phyloP scores from a whole-genome alignment of 2,888 invertebrate genomes.

The Eurytoma californica region DNA sequence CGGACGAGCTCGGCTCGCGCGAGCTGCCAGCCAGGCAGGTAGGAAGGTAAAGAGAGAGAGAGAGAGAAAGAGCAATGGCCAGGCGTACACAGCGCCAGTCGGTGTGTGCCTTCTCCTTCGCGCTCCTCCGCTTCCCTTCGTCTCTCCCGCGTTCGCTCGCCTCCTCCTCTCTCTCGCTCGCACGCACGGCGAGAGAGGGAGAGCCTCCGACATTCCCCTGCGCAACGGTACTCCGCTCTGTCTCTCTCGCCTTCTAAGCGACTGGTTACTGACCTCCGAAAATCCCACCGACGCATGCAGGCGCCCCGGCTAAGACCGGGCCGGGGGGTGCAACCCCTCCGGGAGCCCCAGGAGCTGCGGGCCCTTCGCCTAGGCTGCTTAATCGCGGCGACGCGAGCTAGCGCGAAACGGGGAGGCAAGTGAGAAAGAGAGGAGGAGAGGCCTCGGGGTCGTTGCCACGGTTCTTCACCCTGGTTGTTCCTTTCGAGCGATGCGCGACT shows the following conservation, averaged over 20 bases:
- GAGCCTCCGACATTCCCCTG: conserved; percentile 68
- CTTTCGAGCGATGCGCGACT: conserved; percentile 6
- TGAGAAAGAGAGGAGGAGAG: not conserved
- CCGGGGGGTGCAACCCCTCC: not conserved
- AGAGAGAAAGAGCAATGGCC: conserved; percentile 64
- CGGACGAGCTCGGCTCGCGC: conserved; percentile 17
- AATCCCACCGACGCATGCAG: conserved; percentile 55
- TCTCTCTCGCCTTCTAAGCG: conserved; percentile 1
- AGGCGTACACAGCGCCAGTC: conserved; percentile 53
- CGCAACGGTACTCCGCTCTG: conserved; percentile 71
- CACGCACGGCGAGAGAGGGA: conserved; percentile 1
- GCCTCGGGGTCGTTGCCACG: conserved; percentile 32
- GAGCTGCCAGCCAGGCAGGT: conserved; percentile 51
- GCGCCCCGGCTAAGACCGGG: no score
- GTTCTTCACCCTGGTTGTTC: conserved; percentile 45
- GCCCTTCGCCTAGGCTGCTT: not conserved
- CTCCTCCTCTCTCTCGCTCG: conserved; percentile 26
- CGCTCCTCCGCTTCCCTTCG: conserved; percentile 58
- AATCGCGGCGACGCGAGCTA: not conserved
- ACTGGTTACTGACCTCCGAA: conserved; percentile 75
- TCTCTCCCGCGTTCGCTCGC: conserved; percentile 17
- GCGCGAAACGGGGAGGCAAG: not conserved
- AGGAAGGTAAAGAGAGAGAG: conserved; percentile 61
- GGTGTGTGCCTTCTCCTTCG: conserved; percentile 43
- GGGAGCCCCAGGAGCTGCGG: not conserved